Conservation (phyloP, 2,888 invertebrate species). For the Aphodius granarius region DNA sequence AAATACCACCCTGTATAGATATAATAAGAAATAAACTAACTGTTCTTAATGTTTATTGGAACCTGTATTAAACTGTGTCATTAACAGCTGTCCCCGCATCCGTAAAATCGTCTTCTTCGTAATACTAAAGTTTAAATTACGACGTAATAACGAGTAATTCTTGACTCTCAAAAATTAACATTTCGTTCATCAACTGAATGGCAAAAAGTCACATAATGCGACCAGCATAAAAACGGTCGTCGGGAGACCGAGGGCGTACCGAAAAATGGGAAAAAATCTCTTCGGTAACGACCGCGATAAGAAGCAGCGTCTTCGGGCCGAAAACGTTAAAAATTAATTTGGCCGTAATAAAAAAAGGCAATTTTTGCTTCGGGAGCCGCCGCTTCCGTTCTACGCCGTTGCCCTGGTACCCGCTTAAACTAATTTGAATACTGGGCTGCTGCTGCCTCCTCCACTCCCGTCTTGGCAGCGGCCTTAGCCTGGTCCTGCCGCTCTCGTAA, state of each 20-base stretch:
- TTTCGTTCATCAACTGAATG: neutral
- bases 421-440: neutral
- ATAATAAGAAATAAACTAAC: no score
- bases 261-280: neutral
- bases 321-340: constrained; percentile 15
- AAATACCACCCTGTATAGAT: no score
- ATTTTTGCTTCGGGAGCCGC: neutral
- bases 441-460: constrained; percentile 9
- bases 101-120: neutral
- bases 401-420: neutral
- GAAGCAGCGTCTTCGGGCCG: constrained; percentile 3
- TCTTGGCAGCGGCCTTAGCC: constrained; percentile 1
- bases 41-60: no score
- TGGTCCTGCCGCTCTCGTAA: neutral
- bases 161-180: neutral
- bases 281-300: constrained; percentile 10
- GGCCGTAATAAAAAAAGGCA: constrained; percentile 3
- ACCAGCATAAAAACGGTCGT: neutral
- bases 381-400: neutral
- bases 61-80: neutral
- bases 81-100: neutral
- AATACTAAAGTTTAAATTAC: neutral
- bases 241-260: neutral
- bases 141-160: neutral
- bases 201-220: neutral